Percentiles rank a stretch among this genome's conserved stretches.
phyloP scores from a whole-genome alignment of 1,140 invertebrate genomes.

The Steinernema feltiae region DNA sequence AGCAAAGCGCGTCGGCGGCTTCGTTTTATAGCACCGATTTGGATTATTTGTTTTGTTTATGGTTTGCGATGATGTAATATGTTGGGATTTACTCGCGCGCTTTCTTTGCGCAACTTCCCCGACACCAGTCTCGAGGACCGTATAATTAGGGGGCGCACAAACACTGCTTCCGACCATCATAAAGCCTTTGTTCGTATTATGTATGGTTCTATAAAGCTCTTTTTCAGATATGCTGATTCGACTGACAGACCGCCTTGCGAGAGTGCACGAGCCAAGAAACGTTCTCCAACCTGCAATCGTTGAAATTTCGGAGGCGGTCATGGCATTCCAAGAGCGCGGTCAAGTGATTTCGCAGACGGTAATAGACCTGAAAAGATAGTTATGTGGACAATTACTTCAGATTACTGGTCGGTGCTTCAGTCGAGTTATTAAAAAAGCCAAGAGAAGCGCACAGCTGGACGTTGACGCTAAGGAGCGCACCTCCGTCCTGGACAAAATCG shows the following conservation, averaged over 20 bases:
- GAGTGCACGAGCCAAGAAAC: neutral
- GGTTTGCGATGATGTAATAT: slow-evolving; percentile 1
- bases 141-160: neutral
- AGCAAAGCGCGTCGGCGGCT: neutral
- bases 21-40: neutral
- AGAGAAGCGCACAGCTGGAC: neutral
- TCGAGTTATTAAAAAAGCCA: too few species aligned
- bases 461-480: neutral
- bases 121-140: neutral
- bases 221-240: slow-evolving; percentile 6
- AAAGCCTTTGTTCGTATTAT: neutral
- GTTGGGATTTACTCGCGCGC: neutral
- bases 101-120: neutral
- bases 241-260: neutral
- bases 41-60: slow-evolving; percentile 14
- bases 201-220: neutral
- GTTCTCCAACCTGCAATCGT: neutral
- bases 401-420: neutral
- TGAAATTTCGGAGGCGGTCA: neutral
- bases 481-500: neutral
- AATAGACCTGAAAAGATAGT: neutral
- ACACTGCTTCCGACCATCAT: neutral
- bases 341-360: neutral
- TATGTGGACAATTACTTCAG: neutral
- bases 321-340: neutral